These are phyloP conservation scores for Rhopalosiphum padi DNA, from an alignment of 1,140 invertebrate species.

Conservation along the genomic window DNA sequence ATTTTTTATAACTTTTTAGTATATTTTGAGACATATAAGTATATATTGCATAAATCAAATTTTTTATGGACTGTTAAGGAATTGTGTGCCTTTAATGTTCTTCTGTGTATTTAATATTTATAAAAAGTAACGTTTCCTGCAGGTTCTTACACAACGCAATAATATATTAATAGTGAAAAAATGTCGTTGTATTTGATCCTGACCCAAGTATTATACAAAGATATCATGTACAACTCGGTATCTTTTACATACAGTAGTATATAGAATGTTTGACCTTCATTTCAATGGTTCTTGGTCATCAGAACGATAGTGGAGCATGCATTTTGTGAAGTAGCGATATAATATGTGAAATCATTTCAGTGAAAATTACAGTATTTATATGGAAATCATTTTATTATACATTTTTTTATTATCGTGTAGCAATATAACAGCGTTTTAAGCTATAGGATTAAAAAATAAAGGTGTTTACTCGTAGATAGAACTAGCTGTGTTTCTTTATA, in stretches of 20 bases:
- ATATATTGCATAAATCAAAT: background rate
- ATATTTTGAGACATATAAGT: background rate
- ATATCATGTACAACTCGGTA: background rate
- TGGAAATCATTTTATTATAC: background rate
- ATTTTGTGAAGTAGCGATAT: background rate
- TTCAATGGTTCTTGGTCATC: background rate
- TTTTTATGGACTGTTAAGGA: background rate
- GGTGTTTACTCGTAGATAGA: background rate
- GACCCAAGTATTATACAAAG: background rate
- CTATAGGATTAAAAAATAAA: background rate
- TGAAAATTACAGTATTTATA: background rate
- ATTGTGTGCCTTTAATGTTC: background rate
- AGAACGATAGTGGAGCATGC: background rate
- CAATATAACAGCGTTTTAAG: background rate
- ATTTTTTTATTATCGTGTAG: background rate
- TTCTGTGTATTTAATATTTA: background rate
- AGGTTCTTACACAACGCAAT: background rate
- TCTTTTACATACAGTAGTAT: background rate
- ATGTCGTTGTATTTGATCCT: background rate
- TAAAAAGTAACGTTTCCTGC: background rate
- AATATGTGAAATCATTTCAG: background rate
- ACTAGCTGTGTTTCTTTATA: background rate
- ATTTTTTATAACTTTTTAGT: background rate
- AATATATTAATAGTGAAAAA: background rate
- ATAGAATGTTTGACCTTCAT: background rate